Evolutionary conservation across 2,888 invertebrate species (phyloP), one percentile per base, ranked within the genome.

Genomic region (Eupithecia dodoneata): DNA sequence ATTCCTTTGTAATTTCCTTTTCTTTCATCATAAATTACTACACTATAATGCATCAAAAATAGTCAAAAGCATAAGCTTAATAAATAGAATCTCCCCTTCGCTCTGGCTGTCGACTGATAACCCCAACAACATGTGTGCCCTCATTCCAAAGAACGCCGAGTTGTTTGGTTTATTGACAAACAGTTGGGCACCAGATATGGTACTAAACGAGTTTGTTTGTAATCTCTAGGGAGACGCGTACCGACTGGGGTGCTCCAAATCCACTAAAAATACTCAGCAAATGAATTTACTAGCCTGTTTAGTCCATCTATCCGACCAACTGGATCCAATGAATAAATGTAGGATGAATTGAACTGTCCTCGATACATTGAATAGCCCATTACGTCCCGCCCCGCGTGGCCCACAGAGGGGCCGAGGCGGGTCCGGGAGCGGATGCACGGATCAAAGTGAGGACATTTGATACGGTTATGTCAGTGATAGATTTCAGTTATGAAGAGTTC

Each of bases 391-490:
- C 4, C 12, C 41, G 65, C 41, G 18, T 13, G 65, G 30, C 65
- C 65, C 65, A 65, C 12, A 5, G 13, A 13, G 67, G 44, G 44
- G 42, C 18, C 6, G 52, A n/a, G 15, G 2, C 52, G 42, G 42
- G 66, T 42, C 42, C 41, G 41, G 66, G 42, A 66, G 67, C 65
- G 65, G 67, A 67, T 67, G 44, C 9, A 3, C 7, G 42, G 67
- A 67, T 67, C 67, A 67, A 67, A 67, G 67, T 4, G 65, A 41
- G 41, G 67, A 67, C n/a, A 67, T 67, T 67, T 44, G 67, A 67
- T 67, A 67, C 15, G 15, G 15, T 67, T 44, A 65, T 65, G 30
- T 65, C 65, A 41, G 13, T 41, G 4, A 12, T 65, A 9, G 65
- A 65, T 41, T 65, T 65, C 5, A 18, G 59, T 59, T 5, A 65